Percentiles rank a stretch among this genome's conserved stretches.
These are phyloP conservation scores for Haliclystus octoradiatus DNA, from an alignment of 30 jellyfish, hydroid and myxozoan genomes.

Conservation along the genomic window DNA sequence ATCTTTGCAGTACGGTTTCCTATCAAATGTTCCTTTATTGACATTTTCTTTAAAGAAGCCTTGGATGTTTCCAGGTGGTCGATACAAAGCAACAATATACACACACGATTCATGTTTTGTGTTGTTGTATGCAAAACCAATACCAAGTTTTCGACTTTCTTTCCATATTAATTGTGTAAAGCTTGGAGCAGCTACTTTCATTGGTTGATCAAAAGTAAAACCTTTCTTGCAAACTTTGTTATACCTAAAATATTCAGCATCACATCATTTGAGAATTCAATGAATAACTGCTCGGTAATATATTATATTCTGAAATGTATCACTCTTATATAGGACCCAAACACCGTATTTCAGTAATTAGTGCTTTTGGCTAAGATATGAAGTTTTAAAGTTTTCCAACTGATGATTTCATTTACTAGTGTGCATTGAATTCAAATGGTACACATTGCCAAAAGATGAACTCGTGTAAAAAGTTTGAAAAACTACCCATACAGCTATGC, in stretches of 20 bases:
- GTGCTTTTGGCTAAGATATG: no score
- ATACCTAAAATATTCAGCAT: slow-evolving; percentile 84
- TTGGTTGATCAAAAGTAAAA: slow-evolving; percentile 50
- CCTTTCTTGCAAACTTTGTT: slow-evolving; percentile 61
- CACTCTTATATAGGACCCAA: no score
- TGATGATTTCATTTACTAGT: no score
- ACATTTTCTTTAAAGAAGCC: slow-evolving; percentile 33
- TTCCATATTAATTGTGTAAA: slow-evolving; percentile 75
- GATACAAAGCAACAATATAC: slow-evolving; percentile 59
- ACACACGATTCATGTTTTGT: slow-evolving; percentile 40
- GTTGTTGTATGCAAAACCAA: slow-evolving; percentile 48
- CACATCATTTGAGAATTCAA: no score
- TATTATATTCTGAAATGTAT: no score
- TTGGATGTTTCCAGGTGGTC: slow-evolving; percentile 14
- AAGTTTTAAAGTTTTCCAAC: no score
- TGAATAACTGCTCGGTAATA: no score
- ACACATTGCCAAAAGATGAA: no score
- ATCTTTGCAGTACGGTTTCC: slow-evolving; percentile 36
- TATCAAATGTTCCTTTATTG: slow-evolving; percentile 40
- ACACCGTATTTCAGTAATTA: no score
- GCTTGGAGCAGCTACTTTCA: slow-evolving; percentile 29
- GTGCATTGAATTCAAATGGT: no score
- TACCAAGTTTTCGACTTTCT: slow-evolving; percentile 56
- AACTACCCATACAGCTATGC: no score
- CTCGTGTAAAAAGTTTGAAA: no score